phyloP scores from a whole-genome alignment of 1,140 invertebrate genomes.

The Lamellibrachia luymesi region DNA sequence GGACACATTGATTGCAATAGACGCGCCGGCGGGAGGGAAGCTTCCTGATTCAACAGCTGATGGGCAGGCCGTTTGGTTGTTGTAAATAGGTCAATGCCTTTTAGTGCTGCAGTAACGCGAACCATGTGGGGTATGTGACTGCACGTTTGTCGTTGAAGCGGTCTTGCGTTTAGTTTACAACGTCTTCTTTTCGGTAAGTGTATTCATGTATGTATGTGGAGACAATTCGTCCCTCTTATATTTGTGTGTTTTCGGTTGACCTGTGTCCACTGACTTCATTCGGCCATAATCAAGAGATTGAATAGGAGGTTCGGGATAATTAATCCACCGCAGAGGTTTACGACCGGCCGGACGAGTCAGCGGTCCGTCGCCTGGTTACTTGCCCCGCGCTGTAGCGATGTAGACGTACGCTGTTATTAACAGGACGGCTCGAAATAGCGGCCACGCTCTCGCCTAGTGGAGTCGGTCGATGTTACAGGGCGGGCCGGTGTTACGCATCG shows the following conservation, averaged over 20 bases:
- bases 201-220: neutral
- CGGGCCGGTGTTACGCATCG: too few relatives aligned
- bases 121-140: neutral
- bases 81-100: conserved; percentile 1
- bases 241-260: too few relatives aligned
- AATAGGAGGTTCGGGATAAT: neutral
- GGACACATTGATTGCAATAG: neutral
- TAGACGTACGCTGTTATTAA: neutral
- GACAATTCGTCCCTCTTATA: neutral
- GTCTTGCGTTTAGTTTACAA: neutral
- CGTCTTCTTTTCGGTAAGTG: neutral
- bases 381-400: neutral
- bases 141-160: neutral
- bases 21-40: neutral
- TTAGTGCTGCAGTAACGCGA: neutral
- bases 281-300: neutral
- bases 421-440: neutral
- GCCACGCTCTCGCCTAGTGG: neutral
- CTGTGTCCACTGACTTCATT: neutral
- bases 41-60: neutral
- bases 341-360: neutral
- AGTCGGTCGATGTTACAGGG: neutral
- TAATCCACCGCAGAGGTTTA: neutral
- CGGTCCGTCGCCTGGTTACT: neutral
- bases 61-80: neutral